Evolutionary conservation across 2,797 vertebrate species (phyloP).

Genomic region (Cossypha niveicapilla): DNA sequence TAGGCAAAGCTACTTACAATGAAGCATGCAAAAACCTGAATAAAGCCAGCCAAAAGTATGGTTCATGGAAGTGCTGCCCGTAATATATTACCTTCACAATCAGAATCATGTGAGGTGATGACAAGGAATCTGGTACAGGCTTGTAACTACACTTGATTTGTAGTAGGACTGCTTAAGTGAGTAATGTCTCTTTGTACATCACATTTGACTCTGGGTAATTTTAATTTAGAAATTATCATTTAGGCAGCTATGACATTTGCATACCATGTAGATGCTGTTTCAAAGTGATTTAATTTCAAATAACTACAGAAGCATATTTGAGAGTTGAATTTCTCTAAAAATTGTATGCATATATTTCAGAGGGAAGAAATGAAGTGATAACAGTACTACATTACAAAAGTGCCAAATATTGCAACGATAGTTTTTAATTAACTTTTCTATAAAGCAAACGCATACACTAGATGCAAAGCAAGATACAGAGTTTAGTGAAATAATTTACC

Average conservation of each 20-base stretch:
- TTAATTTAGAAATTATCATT: neutral
- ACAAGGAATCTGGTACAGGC: neutral
- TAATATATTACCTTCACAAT: neutral
- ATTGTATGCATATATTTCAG: neutral
- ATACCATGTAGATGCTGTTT: neutral
- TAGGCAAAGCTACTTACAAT: neutral
- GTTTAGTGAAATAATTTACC: neutral
- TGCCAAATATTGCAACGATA: neutral
- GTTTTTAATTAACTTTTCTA: neutral
- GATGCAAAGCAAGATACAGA: neutral
- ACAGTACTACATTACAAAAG: neutral
- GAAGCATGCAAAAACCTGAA: neutral
- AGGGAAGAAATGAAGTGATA: neutral
- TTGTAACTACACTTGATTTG: neutral
- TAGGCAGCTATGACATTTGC: neutral
- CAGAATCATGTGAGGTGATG: neutral
- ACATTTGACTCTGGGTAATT: neutral
- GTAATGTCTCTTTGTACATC: neutral
- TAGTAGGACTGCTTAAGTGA: neutral
- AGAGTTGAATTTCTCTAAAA: neutral
- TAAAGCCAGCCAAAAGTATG: neutral
- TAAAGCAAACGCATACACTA: neutral
- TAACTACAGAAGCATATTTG: neutral
- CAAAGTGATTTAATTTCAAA: neutral
- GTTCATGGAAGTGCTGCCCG: neutral